Base-by-base conservation (phyloP, 2,113 vertebrate genomes). In the Pipa parva region DNA sequence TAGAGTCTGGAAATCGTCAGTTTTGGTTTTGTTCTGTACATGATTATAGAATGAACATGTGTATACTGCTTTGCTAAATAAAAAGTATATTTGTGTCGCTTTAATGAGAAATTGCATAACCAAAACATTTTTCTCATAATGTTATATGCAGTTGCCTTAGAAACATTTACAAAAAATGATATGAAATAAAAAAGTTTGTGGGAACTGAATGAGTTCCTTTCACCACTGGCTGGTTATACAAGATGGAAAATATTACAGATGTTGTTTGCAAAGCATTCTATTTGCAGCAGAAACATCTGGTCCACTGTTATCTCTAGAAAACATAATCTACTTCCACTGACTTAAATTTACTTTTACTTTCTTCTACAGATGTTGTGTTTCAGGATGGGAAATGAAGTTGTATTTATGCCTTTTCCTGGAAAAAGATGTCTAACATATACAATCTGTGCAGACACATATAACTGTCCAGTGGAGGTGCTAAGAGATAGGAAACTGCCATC, bases 281-380 rank as follows among this genome's bases (percentile, higher is more conserved):
- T 75, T 25, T 72, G 76, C 69, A 72, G 73, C 72, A 62, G 74
- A 74, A 89, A 87, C 89, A 90, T 89, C 87, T 89, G 89, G 83
- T 82, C 87, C 79, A 70, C 75, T 87, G 81, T 78, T 78, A 72
- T 77, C 58, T 70, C 72, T 73, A 76, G 75, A 24, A 68, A 81
- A 77, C 33, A 67, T 72, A 78, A 77, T 73, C 78, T 82, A 84
- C 85, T 84, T 82, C 83, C 83, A 84, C 82, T 84, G 88, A 88
- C 86, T 85, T 84, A 83, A 83, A 85, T 84, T 84, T 87, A 84
- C 81, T 68, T 85, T 86, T 77, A 80, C 80, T 86, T 84, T 80
- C 81, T 12, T 1, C 72, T 75, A 61, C 73, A 74, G 72, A 76
- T 33, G 49, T 77, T 80, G 75, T 62, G 72, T 39, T 71, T 78